A percentile compares a stretch with the other conserved stretches of the same genome.
Evolutionary conservation across 2,113 vertebrate species (phyloP).

Genomic region (Guaruba guarouba): DNA sequence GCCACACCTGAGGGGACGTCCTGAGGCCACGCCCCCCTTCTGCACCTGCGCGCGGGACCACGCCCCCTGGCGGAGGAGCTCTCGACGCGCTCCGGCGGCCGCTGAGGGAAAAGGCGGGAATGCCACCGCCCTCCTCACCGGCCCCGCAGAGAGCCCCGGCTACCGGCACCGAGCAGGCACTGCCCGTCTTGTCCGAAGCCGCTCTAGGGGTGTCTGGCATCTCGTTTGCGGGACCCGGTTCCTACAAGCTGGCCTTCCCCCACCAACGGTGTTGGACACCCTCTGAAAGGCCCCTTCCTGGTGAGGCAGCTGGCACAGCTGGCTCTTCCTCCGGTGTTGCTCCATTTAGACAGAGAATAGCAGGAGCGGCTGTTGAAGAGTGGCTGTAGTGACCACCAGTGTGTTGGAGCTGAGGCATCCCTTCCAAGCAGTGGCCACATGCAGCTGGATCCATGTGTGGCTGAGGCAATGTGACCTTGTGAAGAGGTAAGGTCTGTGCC

Average conservation of each 20-base stretch:
- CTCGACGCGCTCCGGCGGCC: neutral
- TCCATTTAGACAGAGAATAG: fast-evolving
- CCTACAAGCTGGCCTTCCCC: neutral
- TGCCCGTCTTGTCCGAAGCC: neutral
- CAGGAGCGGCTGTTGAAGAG: fast-evolving
- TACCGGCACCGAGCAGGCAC: neutral
- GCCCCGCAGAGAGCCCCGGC: neutral
- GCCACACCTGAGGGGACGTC: neutral
- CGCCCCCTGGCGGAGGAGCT: neutral
- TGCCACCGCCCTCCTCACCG: neutral
- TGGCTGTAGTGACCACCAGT: fast-evolving
- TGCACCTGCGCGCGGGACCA: neutral
- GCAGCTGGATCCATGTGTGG: fast-evolving
- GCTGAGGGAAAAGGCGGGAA: neutral
- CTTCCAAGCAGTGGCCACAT: fast-evolving
- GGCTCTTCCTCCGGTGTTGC: neutral
- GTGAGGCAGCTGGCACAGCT: neutral
- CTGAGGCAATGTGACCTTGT: fast-evolving
- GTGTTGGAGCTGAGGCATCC: fast-evolving
- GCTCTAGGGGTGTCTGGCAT: fast-evolving
- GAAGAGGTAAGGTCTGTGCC: too few species aligned
- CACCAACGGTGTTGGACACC: fast-evolving
- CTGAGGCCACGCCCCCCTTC: neutral
- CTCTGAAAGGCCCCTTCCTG: neutral
- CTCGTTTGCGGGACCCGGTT: neutral